Percentiles rank a stretch among this genome's conserved stretches.
These are phyloP conservation scores for Pteruthius melanotis DNA, from an alignment of 2,113 vertebrate species.

Conservation along the genomic window DNA sequence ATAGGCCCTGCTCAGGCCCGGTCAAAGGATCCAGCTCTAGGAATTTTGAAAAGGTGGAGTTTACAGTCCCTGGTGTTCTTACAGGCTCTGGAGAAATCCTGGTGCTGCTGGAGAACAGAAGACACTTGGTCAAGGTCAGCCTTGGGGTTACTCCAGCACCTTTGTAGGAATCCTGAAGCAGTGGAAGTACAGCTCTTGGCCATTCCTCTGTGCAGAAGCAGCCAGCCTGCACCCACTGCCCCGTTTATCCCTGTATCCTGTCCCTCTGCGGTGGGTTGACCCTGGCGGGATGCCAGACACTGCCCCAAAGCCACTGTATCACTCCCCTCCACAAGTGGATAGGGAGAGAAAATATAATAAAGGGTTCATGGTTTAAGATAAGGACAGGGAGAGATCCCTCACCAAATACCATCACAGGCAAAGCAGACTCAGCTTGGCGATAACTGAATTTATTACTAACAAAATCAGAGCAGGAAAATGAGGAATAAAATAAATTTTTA, in stretches of 20 bases:
- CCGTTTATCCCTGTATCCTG: accelerated
- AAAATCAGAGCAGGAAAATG: not conserved
- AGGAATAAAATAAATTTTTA: not conserved
- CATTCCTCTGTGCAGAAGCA: not conserved
- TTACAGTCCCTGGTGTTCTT: not conserved
- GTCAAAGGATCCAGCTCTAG: not conserved
- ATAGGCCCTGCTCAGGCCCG: not conserved
- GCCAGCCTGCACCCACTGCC: not conserved
- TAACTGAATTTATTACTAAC: not conserved
- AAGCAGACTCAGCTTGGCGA: not conserved
- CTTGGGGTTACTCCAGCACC: not conserved
- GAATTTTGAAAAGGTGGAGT: not conserved
- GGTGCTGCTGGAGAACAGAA: not conserved
- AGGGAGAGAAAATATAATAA: not conserved
- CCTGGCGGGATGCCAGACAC: not conserved
- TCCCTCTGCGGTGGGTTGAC: too few relatives aligned
- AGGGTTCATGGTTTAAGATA: not conserved
- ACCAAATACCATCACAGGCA: not conserved
- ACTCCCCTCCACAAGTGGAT: not conserved
- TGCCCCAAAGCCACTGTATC: not conserved
- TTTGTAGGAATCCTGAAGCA: not conserved
- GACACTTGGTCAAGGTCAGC: not conserved
- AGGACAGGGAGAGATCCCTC: not conserved
- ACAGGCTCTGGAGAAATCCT: not conserved
- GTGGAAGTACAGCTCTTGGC: not conserved